Evolutionary conservation across 2,797 vertebrate genomes (phyloP).

Genomic region (Mormyrops boulengeri): DNA sequence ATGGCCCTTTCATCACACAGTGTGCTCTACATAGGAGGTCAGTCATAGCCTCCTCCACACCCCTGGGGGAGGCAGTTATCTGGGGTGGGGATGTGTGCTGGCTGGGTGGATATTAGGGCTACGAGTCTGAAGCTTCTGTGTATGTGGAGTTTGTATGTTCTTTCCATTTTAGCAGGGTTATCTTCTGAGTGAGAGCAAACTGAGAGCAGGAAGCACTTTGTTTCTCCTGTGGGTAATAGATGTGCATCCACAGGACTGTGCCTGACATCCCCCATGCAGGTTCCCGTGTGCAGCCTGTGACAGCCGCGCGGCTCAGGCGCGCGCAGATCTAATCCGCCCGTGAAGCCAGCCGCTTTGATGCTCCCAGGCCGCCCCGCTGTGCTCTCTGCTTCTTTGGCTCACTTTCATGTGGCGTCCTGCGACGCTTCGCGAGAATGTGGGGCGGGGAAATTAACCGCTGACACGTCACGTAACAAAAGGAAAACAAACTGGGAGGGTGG

Average conservation of each 20-base stretch:
- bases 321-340: conserved; percentile 1
- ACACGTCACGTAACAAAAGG: not conserved
- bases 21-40: not conserved
- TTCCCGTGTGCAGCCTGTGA: conserved; percentile 13
- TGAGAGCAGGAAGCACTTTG: not conserved
- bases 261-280: not conserved
- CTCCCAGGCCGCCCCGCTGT: not conserved
- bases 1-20: not conserved
- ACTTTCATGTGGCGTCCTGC: conserved; percentile 3
- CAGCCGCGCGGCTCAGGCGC: not conserved
- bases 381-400: not conserved
- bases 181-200: not conserved
- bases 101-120: not conserved
- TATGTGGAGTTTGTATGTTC: not conserved
- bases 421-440: not conserved
- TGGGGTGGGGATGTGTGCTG: not conserved
- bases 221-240: not conserved
- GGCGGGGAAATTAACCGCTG: not conserved
- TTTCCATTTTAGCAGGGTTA: not conserved
- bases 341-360: conserved; percentile 6
- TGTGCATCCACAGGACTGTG: not conserved
- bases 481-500: not conserved
- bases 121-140: not conserved
- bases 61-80: not conserved
- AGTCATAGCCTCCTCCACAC: not conserved